A percentile compares a stretch with the other conserved stretches of the same genome.
phyloP scores from a whole-genome alignment of 1,140 invertebrate species.

The Helicoverpa zea region DNA sequence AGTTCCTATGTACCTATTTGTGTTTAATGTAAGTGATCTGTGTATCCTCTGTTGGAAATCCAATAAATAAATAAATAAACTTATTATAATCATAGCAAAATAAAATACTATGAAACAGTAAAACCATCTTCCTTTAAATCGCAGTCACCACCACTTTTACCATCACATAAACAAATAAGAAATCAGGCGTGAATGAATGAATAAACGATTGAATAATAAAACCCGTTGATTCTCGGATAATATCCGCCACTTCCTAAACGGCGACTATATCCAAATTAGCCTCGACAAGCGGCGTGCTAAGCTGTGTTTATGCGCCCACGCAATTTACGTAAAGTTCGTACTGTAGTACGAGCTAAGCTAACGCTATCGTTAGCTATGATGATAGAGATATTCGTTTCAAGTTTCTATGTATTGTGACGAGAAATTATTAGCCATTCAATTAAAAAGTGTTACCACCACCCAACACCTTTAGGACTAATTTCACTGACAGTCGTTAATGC shows the following conservation, averaged over 20 bases:
- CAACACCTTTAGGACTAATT: no score
- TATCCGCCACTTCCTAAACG: slow-evolving; percentile 14
- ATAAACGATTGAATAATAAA: slow-evolving; percentile 5
- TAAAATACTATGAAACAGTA: neutral
- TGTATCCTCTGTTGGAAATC: no score
- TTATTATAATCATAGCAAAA: no score
- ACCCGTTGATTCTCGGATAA: neutral
- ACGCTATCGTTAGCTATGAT: neutral
- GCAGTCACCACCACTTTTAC: neutral
- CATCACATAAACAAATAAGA: neutral
- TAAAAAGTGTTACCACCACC: no score
- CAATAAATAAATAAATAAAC: no score
- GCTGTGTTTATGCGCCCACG: slow-evolving; percentile 31
- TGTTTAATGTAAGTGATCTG: no score
- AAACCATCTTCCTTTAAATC: neutral
- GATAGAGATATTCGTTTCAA: no score
- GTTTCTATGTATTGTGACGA: no score
- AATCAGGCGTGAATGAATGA: neutral
- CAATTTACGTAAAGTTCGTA: neutral
- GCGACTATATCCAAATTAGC: slow-evolving; percentile 39
- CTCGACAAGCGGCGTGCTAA: slow-evolving; percentile 19
- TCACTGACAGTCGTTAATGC: no score
- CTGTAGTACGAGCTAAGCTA: neutral
- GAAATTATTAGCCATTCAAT: no score
- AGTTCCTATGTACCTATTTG: no score